Conservation (phyloP, 2,113 vertebrate species). For the Hippolais icterina region DNA sequence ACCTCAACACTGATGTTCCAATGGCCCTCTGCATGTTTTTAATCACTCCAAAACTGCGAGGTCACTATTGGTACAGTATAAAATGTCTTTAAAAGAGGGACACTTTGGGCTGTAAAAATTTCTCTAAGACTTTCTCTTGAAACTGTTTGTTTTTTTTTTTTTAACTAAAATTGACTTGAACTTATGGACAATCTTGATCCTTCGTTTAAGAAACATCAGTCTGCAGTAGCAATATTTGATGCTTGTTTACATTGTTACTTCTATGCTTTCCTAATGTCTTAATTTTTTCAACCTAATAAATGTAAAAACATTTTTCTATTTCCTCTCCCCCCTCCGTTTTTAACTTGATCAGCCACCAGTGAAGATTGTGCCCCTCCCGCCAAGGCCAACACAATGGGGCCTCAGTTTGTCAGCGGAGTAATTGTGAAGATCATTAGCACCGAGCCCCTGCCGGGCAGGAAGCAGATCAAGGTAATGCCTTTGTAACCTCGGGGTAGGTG, state of each 20-base stretch:
- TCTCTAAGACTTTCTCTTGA: background rate
- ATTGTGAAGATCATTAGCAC: slow-evolving; percentile 89
- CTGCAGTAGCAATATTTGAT: background rate
- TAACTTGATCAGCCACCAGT: slow-evolving; percentile 25
- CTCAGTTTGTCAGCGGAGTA: slow-evolving; percentile 88
- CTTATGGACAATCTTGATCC: background rate
- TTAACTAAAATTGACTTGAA: background rate
- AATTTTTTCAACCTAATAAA: background rate
- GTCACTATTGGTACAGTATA: background rate
- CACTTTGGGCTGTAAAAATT: background rate
- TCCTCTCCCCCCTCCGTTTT: background rate
- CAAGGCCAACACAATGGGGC: slow-evolving; percentile 77
- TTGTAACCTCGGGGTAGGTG: slow-evolving; percentile 32
- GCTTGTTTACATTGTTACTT: background rate
- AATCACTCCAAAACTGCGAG: background rate
- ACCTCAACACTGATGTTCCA: too few species aligned
- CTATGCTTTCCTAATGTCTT: background rate
- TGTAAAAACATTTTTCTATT: background rate
- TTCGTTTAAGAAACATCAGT: background rate
- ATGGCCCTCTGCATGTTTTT: background rate
- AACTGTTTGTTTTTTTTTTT: background rate
- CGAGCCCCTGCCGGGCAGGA: slow-evolving; percentile 86
- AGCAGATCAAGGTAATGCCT: slow-evolving; percentile 85
- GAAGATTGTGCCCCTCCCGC: slow-evolving; percentile 40
- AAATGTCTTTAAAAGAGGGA: background rate